Conservation (phyloP, 2,888 invertebrate genomes). For the Pristionchus japonicus region DNA sequence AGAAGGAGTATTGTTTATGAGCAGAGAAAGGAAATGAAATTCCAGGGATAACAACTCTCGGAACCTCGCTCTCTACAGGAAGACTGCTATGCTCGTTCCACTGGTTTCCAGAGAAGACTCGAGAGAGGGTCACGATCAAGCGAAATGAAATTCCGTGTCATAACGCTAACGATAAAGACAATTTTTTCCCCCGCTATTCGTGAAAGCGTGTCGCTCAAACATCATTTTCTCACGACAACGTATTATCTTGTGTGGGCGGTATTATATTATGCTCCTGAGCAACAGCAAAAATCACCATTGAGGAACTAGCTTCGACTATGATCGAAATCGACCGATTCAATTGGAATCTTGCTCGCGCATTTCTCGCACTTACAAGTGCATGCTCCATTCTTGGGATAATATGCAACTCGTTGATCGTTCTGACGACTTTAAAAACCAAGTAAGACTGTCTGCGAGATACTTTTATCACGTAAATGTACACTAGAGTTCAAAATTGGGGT, state of each 20-base stretch:
- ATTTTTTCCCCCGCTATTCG: too few relatives aligned
- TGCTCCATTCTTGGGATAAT: neutral
- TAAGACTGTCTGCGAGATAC: too few relatives aligned
- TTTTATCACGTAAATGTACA: too few relatives aligned
- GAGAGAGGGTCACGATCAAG: neutral
- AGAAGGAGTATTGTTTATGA: too few relatives aligned
- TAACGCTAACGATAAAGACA: too few relatives aligned
- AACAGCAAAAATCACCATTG: too few relatives aligned
- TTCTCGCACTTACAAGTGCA: neutral
- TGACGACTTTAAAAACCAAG: neutral
- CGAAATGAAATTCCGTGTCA: neutral
- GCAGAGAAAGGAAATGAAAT: neutral
- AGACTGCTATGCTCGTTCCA: neutral
- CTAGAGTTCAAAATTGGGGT: too few relatives aligned
- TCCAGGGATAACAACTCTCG: neutral
- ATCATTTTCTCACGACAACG: too few relatives aligned
- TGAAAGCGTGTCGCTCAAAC: too few relatives aligned
- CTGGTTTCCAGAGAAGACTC: neutral
- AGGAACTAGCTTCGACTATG: too few relatives aligned
- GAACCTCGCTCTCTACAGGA: neutral
- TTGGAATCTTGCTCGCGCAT: neutral
- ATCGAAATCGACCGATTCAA: neutral
- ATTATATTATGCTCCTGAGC: too few relatives aligned
- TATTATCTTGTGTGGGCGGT: too few relatives aligned
- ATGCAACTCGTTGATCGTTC: neutral